These are phyloP conservation scores for Apteryx mantelli DNA, from an alignment of 2,113 vertebrate species.

Conservation along the genomic window DNA sequence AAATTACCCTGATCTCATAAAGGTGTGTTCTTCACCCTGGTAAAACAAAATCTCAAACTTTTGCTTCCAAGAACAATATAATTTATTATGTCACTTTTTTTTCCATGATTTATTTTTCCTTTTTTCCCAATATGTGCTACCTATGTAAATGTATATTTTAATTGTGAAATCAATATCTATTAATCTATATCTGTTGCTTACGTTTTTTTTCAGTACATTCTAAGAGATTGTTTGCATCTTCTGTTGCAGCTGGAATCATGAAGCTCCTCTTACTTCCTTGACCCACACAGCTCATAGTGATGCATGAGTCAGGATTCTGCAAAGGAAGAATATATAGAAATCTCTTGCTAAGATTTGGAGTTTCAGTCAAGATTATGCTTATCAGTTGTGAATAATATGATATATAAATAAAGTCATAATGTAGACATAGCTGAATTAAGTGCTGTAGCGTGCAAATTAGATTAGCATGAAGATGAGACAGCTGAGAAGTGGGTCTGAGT, in stretches of 20 bases:
- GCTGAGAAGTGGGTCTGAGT: neutral
- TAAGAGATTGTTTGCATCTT: neutral
- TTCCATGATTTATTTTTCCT: accelerated
- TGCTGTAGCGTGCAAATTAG: neutral
- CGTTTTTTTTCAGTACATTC: neutral
- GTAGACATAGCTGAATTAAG: neutral
- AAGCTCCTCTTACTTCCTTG: neutral
- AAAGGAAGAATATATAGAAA: neutral
- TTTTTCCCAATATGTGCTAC: neutral
- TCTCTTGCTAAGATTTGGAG: neutral
- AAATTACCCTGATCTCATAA: neutral
- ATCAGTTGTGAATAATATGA: neutral
- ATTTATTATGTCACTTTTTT: neutral
- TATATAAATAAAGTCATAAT: neutral
- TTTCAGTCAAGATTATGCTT: neutral
- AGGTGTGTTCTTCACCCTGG: accelerated
- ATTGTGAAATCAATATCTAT: neutral
- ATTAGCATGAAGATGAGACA: neutral
- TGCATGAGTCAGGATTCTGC: neutral
- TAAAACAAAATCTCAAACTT: neutral
- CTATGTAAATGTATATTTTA: neutral
- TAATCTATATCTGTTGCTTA: neutral
- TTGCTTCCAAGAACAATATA: neutral
- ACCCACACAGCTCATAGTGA: neutral
- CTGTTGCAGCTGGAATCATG: neutral